A percentile compares a stretch with the other conserved stretches of the same genome.
Evolutionary conservation across 2,797 vertebrate species (phyloP).

Genomic region (Fringilla coelebs): DNA sequence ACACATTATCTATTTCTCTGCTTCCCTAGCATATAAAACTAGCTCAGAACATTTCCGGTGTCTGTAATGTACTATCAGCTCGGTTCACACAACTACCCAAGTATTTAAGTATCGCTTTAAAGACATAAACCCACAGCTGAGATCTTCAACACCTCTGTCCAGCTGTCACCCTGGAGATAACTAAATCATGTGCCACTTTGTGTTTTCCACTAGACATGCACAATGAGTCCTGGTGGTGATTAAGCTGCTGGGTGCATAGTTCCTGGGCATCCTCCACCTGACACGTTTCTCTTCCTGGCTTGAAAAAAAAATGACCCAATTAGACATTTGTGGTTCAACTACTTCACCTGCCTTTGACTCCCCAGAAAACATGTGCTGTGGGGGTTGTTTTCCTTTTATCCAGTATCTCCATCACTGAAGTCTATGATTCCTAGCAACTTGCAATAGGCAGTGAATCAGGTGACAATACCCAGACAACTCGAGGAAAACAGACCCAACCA

Average conservation of each 20-base stretch:
- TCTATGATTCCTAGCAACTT: neutral
- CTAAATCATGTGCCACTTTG: neutral
- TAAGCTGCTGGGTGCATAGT: neutral
- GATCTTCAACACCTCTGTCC: neutral
- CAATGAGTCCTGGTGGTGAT: neutral
- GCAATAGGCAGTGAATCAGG: neutral
- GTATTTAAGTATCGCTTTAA: neutral
- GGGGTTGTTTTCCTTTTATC: neutral
- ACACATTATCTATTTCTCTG: neutral
- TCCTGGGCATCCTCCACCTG: neutral
- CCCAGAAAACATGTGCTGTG: neutral
- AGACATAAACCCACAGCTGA: neutral
- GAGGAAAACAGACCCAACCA: neutral
- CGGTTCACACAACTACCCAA: neutral
- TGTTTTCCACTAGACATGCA: neutral
- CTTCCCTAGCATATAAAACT: neutral
- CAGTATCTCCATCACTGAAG: no score
- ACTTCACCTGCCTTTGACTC: neutral
- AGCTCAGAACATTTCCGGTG: neutral
- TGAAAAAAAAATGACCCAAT: neutral
- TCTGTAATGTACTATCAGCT: neutral
- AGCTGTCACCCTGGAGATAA: neutral
- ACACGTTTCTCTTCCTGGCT: neutral
- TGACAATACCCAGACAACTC: neutral
- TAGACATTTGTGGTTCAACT: neutral